Conservation (phyloP, 23 tunicate genomes). For the Phallusia fumigata region DNA sequence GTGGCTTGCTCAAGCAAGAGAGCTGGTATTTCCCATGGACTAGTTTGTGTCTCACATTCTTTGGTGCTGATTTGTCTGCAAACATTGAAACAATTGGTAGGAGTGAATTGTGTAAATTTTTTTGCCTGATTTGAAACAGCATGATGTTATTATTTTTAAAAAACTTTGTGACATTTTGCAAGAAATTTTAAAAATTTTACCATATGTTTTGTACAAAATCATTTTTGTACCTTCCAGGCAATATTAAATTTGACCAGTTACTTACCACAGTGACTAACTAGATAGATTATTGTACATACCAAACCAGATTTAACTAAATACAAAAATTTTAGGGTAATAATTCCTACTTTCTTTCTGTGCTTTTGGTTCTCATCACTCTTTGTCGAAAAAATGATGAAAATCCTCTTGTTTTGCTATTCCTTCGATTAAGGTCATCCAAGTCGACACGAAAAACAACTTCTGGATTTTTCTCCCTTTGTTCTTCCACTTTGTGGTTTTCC, state of each 20-base stretch:
- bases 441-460: conserved; percentile 35
- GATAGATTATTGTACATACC: too few relatives aligned
- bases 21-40: neutral
- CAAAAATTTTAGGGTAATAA: too few relatives aligned
- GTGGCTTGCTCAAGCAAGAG: conserved; percentile 1
- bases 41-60: neutral
- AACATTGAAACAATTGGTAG: neutral
- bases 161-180: neutral
- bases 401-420: conserved; percentile 8
- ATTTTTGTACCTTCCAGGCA: too few relatives aligned
- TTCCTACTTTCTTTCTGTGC: conserved; percentile 3
- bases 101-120: neutral
- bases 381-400: conserved; percentile 10
- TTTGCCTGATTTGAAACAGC: too few relatives aligned
- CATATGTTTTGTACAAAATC: too few relatives aligned
- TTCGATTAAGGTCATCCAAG: conserved; percentile 15
- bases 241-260: too few relatives aligned
- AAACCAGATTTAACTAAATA: too few relatives aligned
- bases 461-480: neutral
- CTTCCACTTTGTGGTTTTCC: neutral
- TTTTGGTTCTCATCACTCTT: conserved; percentile 16
- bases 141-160: neutral
- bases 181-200: too few relatives aligned
- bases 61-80: neutral
- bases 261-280: too few relatives aligned